Base-by-base conservation (phyloP, 2,113 vertebrate species). In the Psilopogon haemacephalus region DNA sequence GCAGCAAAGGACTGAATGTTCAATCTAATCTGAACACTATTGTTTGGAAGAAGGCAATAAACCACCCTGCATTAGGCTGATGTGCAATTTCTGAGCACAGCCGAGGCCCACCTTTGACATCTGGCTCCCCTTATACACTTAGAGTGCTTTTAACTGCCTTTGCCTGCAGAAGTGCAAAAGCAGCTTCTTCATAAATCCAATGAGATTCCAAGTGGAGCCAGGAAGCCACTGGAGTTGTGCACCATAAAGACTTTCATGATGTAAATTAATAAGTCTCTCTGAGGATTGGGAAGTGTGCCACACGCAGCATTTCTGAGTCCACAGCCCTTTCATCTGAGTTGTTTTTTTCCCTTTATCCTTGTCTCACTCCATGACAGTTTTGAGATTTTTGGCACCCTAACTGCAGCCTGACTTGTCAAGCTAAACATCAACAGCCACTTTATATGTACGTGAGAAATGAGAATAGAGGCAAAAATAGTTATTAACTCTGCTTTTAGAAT, bases 331-430 rank as follows among this genome's bases (percentile, higher is more conserved):
- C 77, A 96, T 96, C 94, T 89, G 42, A 88, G 94, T 77, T 91
- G 93, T 55, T 96, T 92, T 92, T 90, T 86, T 83, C 20, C 73
- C 83, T 91, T 85, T 87, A 85, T 96, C 89, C 72, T 68, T 87
- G 84, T 92, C 94, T 94, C 91, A 70, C 75, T 95, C 95, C 82
- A 35, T 96, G 95, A 95, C 96, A 95, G 93, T 92, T 93, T 77
- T 50, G 95, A 96, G 94, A 80, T 73, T 92, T 94, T 88, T 95
- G 94, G 96, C 96, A 96, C 87, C 82, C 13, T 64, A 89, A 80
- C 91, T 67, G 91, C 96, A 96, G 94, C 94, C 89, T 67, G 56
- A 87, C 78, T 83, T 95, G 93, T 96, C 94, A 94, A 92, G 87
- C 89, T 79, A 32, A 91, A 48, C 84, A 91, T 94, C 94, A 94